Evolutionary conservation across 2,888 invertebrate genomes (phyloP).

Genomic region (Ophioninae sp.): DNA sequence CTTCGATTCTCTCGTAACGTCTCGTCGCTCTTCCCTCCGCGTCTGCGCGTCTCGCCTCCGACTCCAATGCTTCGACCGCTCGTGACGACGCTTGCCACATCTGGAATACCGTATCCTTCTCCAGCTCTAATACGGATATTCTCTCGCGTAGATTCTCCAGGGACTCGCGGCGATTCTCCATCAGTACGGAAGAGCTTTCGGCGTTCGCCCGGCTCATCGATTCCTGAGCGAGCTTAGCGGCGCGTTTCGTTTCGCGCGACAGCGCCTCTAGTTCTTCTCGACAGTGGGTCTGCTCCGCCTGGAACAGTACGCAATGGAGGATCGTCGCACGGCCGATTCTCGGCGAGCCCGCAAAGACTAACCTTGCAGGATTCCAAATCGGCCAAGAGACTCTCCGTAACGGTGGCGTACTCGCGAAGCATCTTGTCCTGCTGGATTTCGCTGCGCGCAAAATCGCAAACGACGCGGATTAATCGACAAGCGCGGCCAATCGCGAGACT

Average conservation of each 20-base stretch:
- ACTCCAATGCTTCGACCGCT: slow-evolving; percentile 86
- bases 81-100: slow-evolving; percentile 87
- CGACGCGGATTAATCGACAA: not conserved
- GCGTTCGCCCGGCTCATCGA: slow-evolving; percentile 67
- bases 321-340: not conserved
- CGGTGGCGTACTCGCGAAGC: slow-evolving; percentile 70
- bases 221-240: slow-evolving; percentile 67
- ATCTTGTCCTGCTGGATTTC: slow-evolving; percentile 62
- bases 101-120: slow-evolving; percentile 85
- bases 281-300: slow-evolving; percentile 74
- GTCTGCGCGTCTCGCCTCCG: slow-evolving; percentile 83
- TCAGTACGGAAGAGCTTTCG: slow-evolving; percentile 62
- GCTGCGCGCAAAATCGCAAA: slow-evolving; percentile 50
- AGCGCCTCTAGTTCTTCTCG: slow-evolving; percentile 71
- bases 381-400: slow-evolving; percentile 69
- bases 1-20: slow-evolving; percentile 72
- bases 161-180: slow-evolving; percentile 62
- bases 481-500: not conserved
- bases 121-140: slow-evolving; percentile 79
- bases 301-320: slow-evolving; percentile 36
- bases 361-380: slow-evolving; percentile 75
- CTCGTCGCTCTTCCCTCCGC: slow-evolving; percentile 66
- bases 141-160: slow-evolving; percentile 74
- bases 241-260: slow-evolving; percentile 68
- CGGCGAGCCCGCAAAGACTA: not conserved